These are phyloP conservation scores for Sebastes taczanowskii DNA, from an alignment of 2,797 vertebrate species.

Conservation along the genomic window DNA sequence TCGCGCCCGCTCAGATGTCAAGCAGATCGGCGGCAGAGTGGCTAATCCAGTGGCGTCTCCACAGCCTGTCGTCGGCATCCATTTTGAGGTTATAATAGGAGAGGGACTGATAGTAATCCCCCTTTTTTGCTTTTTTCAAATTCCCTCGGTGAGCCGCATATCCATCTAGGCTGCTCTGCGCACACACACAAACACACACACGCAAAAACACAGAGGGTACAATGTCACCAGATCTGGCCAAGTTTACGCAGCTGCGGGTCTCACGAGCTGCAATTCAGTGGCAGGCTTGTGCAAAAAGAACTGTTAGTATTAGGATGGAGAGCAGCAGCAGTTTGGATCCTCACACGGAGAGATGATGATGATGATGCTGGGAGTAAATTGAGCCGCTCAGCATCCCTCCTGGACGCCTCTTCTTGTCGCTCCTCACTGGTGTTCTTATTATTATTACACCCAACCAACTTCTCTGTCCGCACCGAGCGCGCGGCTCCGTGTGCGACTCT, in stretches of 20 bases:
- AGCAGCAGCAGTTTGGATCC: constrained; percentile 45
- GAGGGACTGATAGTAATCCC: constrained; percentile 66
- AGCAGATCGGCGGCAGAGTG: constrained; percentile 50
- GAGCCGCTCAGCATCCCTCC: constrained; percentile 35
- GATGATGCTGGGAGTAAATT: constrained; percentile 46
- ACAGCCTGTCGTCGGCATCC: constrained; percentile 76
- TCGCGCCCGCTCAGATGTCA: constrained; percentile 56
- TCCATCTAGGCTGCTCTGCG: constrained; percentile 54
- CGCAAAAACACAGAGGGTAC: background rate
- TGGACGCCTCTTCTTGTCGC: background rate
- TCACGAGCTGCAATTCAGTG: constrained; percentile 25
- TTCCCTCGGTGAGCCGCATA: constrained; percentile 61
- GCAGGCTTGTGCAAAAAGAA: constrained; percentile 1
- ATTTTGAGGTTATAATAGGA: constrained; percentile 74
- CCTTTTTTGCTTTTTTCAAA: constrained; percentile 54
- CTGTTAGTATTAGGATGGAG: constrained; percentile 30
- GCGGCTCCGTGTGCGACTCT: constrained; percentile 19
- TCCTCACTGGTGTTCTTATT: constrained; percentile 14
- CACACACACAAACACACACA: background rate
- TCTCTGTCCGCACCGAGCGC: constrained; percentile 29
- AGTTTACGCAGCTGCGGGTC: constrained; percentile 67
- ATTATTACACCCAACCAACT: constrained; percentile 57
- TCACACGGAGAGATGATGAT: constrained; percentile 24
- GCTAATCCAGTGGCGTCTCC: constrained; percentile 74
- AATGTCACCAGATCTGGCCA: constrained; percentile 64